Conservation (phyloP, 1,140 invertebrate genomes). For the Cephus cinctus region DNA sequence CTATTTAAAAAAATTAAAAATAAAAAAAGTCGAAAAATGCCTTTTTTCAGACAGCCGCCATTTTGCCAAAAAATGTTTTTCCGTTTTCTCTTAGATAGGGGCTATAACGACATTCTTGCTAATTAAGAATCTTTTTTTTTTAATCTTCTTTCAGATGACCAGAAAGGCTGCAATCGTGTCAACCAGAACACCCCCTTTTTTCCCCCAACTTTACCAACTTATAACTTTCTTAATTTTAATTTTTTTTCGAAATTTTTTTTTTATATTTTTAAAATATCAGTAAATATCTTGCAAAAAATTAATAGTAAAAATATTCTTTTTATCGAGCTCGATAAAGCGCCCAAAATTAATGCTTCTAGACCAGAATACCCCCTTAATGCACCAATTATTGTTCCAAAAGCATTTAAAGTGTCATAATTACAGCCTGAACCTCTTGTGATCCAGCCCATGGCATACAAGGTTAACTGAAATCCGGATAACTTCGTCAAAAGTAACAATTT, state of each 20-base stretch:
- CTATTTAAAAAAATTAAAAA: neutral
- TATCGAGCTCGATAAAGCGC: neutral
- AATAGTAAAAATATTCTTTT: neutral
- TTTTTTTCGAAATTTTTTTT: no score
- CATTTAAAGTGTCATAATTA: no score
- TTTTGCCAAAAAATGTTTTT: slow-evolving; percentile 7
- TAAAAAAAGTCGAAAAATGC: slow-evolving; percentile 1
- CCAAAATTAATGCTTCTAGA: slow-evolving; percentile 2
- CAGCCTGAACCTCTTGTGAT: no score
- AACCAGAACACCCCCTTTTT: neutral
- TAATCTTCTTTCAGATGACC: neutral
- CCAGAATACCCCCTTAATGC: slow-evolving; percentile 9
- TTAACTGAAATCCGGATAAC: no score
- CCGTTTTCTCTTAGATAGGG: neutral
- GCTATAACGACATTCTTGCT: slow-evolving; percentile 6
- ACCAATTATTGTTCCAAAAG: no score
- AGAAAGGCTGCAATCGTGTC: neutral
- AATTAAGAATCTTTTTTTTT: slow-evolving; percentile 6
- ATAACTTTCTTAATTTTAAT: neutral
- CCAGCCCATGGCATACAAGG: no score
- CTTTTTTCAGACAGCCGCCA: slow-evolving; percentile 2
- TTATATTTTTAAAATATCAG: neutral
- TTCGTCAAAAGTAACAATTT: no score
- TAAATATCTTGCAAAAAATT: neutral
- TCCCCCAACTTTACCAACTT: neutral